Conservation (phyloP, 2,888 invertebrate species). For the Caenorhabditis sp. region DNA sequence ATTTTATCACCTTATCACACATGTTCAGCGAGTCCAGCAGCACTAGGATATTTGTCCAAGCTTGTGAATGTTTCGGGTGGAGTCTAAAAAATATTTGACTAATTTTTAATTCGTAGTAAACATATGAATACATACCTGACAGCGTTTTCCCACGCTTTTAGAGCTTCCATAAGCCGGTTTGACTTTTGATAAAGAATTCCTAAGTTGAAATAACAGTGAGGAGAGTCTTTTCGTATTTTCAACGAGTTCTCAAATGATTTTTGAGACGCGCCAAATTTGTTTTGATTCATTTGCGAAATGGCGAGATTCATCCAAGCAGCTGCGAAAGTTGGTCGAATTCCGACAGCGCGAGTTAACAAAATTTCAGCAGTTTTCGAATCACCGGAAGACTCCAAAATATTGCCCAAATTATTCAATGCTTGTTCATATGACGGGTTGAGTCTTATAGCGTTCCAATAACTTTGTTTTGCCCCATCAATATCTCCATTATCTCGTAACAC, state of each 20-base stretch:
- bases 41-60: conserved; percentile 91
- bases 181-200: conserved; percentile 89
- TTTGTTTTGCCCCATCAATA: conserved; percentile 78
- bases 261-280: conserved; percentile 77
- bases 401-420: conserved; percentile 91
- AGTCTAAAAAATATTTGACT: conserved; percentile 30
- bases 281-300: conserved; percentile 81
- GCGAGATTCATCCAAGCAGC: conserved; percentile 99
- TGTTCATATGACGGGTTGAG: conserved; percentile 85
- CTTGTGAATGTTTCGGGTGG: conserved; percentile 81
- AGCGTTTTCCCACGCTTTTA: conserved; percentile 86
- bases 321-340: conserved; percentile 81
- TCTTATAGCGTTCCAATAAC: conserved; percentile 77
- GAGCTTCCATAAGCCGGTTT: conserved; percentile 78
- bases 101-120: not conserved
- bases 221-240: conserved; percentile 81
- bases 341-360: conserved; percentile 35
- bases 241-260: conserved; percentile 84
- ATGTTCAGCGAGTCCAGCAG: conserved; percentile 76
- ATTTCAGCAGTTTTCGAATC: conserved; percentile 39
- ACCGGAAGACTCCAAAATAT: conserved; percentile 74
- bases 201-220: conserved; percentile 91
- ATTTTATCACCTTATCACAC: conserved; percentile 78
- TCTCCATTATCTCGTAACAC: conserved; percentile 81
- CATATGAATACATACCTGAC: conserved; percentile 75